Evolutionary conservation across 2,888 invertebrate genomes (phyloP).

Genomic region (Catocala nupta): DNA sequence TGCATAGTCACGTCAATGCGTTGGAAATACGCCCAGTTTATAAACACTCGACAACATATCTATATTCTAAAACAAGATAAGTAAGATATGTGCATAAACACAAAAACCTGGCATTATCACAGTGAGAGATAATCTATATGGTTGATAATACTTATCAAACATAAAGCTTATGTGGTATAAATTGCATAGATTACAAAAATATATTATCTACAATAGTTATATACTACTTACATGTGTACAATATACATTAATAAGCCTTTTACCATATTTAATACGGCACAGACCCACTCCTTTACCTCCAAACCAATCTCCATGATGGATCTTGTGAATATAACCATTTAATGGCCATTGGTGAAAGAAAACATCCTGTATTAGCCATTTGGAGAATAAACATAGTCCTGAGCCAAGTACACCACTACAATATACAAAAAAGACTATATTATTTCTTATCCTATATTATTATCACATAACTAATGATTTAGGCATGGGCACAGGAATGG

Average conservation of each 20-base stretch:
- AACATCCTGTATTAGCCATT: slow-evolving; percentile 93
- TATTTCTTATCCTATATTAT: not conserved
- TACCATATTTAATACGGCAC: slow-evolving; percentile 90
- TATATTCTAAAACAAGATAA: too few species aligned
- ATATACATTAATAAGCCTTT: slow-evolving; percentile 93
- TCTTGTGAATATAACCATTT: slow-evolving; percentile 98
- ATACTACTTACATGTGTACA: slow-evolving; percentile 94
- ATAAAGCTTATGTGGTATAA: not conserved
- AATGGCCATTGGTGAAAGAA: slow-evolving; percentile 97
- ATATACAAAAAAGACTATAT: slow-evolving; percentile 40
- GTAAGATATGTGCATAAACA: too few species aligned
- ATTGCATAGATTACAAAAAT: too few species aligned
- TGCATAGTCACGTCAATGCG: too few species aligned
- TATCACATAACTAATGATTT: not conserved
- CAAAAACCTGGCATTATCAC: too few species aligned
- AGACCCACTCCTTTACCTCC: slow-evolving; percentile 98
- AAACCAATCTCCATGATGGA: slow-evolving; percentile 99
- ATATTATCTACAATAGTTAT: not conserved
- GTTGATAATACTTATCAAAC: too few species aligned
- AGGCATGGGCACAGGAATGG: too few species aligned
- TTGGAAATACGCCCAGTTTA: too few species aligned
- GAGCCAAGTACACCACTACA: slow-evolving; percentile 96
- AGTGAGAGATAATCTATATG: too few species aligned
- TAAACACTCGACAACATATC: too few species aligned
- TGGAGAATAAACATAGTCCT: slow-evolving; percentile 95